A percentile compares a stretch with the other conserved stretches of the same genome.
Conservation (phyloP, 2,113 vertebrate genomes). For the Tragelaphus imberbis region DNA sequence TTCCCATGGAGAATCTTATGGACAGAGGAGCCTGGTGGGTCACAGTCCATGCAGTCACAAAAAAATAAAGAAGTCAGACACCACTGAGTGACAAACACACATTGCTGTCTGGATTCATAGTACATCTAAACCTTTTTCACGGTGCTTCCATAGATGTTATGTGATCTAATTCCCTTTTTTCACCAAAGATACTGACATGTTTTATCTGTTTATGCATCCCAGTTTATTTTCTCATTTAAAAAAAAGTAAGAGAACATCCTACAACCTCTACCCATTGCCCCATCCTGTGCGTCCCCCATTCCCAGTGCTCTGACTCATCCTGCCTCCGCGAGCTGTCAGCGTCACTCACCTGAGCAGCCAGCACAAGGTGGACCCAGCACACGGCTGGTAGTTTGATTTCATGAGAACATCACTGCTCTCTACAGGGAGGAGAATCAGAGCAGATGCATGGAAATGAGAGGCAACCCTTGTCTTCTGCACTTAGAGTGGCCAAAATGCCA, state of each 20-base stretch:
- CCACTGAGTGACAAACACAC: background rate
- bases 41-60: background rate
- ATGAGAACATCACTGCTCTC: background rate
- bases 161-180: background rate
- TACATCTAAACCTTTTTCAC: background rate
- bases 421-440: background rate
- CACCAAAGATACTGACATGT: background rate
- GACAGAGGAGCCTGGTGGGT: background rate
- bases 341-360: background rate
- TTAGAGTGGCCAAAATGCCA: background rate
- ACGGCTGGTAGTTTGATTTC: background rate
- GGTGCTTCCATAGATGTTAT: background rate
- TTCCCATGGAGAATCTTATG: background rate
- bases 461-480: background rate
- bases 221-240: background rate
- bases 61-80: background rate
- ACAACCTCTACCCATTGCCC: background rate
- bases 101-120: background rate
- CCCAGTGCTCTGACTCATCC: no score
- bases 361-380: background rate
- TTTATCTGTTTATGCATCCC: background rate
- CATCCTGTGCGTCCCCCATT: background rate
- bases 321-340: rapidly evolving
- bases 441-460: background rate
- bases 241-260: background rate